Percentiles rank a stretch among this genome's conserved stretches.
Conservation (phyloP, 1,140 invertebrate genomes). For the Drosophila bipectinata region DNA sequence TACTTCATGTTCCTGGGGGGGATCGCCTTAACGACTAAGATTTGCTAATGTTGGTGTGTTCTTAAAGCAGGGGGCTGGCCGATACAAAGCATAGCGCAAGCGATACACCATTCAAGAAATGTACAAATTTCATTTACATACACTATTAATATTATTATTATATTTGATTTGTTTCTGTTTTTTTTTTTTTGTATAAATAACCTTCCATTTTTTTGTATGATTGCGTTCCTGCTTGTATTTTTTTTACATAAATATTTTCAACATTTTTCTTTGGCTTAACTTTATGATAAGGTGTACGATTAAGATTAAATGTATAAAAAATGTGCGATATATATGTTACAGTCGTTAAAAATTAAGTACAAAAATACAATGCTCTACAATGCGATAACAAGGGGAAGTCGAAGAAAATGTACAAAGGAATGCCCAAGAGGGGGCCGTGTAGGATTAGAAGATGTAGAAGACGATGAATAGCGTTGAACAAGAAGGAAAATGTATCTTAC, state of each 20-base stretch:
- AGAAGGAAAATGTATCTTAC: conserved; percentile 41
- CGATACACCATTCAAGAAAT: conserved; percentile 66
- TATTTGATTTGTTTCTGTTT: conserved; percentile 14
- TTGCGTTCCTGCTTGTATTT: conserved; percentile 66
- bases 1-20: conserved; percentile 31
- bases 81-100: conserved; percentile 60
- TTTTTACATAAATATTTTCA: conserved; percentile 60
- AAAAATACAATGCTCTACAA: conserved; percentile 54
- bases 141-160: conserved; percentile 8
- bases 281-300: conserved; percentile 70
- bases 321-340: conserved; percentile 71
- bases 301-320: conserved; percentile 61
- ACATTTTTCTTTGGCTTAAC: conserved; percentile 81
- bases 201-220: conserved; percentile 54
- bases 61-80: conserved; percentile 51
- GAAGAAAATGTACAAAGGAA: conserved; percentile 65
- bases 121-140: conserved; percentile 46
- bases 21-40: conserved; percentile 63
- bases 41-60: conserved; percentile 59
- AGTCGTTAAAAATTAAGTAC: conserved; percentile 75
- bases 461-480: conserved; percentile 14
- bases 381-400: conserved; percentile 45
- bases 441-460: conserved; percentile 11
- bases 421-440: conserved; percentile 27
- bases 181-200: conserved; percentile 44